Percentiles rank a stretch among this genome's conserved stretches.
Evolutionary conservation across 2,113 vertebrate species (phyloP).

Genomic region (Mastomys coucha): DNA sequence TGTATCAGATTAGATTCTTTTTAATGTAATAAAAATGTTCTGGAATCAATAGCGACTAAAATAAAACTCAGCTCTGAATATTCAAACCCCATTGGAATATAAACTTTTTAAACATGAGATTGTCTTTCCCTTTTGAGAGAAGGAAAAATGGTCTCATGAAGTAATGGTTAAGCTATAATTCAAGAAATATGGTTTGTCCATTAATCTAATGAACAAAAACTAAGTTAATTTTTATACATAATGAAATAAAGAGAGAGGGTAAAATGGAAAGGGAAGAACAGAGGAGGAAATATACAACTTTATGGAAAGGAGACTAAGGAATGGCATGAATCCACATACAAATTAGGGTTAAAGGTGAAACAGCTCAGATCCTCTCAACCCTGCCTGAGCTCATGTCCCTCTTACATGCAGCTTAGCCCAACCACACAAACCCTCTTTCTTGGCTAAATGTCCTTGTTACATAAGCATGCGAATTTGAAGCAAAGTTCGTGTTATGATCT

Average conservation of each 20-base stretch:
- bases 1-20: background rate
- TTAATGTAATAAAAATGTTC: background rate
- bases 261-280: background rate
- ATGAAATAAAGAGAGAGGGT: background rate
- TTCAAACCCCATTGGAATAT: background rate
- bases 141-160: background rate
- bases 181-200: background rate
- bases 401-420: background rate
- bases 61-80: background rate
- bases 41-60: slow-evolving; percentile 4
- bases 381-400: background rate
- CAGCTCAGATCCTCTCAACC: background rate
- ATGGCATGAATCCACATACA: background rate
- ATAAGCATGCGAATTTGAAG: slow-evolving; percentile 17
- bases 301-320: slow-evolving; percentile 26
- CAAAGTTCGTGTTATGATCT: slow-evolving; percentile 38
- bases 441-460: background rate
- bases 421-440: background rate
- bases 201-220: slow-evolving; percentile 40
- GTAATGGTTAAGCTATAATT: slow-evolving; percentile 31
- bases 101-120: background rate
- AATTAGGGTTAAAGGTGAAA: slow-evolving; percentile 34
- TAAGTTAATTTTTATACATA: background rate
- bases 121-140: slow-evolving; percentile 40
- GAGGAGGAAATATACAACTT: background rate